A percentile compares a stretch with the other conserved stretches of the same genome.
Evolutionary conservation across 2,113 vertebrate species (phyloP).

Genomic region (Hemichromis elongatus): DNA sequence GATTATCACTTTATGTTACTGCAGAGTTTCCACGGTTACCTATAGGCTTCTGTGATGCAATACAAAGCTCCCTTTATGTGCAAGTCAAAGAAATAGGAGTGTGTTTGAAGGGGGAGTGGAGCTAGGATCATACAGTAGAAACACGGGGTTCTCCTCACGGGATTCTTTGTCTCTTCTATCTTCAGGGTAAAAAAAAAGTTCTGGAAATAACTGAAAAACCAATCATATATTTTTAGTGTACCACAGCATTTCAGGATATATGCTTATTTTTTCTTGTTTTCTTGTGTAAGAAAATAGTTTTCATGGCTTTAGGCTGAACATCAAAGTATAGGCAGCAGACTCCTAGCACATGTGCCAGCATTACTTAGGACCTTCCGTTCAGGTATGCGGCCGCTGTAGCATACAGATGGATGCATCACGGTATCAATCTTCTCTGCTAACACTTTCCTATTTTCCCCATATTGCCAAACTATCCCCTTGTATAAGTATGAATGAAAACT

Average conservation of each 20-base stretch:
- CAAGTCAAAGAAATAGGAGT: constrained; percentile 1
- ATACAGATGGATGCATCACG: not conserved
- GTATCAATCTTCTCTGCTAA: not conserved
- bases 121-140: not conserved
- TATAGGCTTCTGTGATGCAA: not conserved
- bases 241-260: not conserved
- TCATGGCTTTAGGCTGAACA: not conserved
- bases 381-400: not conserved
- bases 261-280: not conserved
- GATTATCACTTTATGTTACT: constrained; percentile 32
- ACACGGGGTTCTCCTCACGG: constrained; percentile 8
- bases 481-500: not conserved
- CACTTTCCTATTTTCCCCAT: not conserved
- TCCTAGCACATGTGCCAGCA: not conserved
- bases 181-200: not conserved
- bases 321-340: not conserved
- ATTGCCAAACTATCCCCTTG: not conserved
- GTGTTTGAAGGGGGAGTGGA: constrained; percentile 13
- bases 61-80: not conserved
- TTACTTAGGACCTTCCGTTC: not conserved
- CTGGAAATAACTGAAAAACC: not conserved
- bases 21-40: constrained; percentile 43
- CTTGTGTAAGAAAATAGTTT: not conserved
- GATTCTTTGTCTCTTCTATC: constrained; percentile 6
- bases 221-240: not conserved